Conservation (phyloP, 2,797 vertebrate genomes). For the Vespertilio murinus region DNA sequence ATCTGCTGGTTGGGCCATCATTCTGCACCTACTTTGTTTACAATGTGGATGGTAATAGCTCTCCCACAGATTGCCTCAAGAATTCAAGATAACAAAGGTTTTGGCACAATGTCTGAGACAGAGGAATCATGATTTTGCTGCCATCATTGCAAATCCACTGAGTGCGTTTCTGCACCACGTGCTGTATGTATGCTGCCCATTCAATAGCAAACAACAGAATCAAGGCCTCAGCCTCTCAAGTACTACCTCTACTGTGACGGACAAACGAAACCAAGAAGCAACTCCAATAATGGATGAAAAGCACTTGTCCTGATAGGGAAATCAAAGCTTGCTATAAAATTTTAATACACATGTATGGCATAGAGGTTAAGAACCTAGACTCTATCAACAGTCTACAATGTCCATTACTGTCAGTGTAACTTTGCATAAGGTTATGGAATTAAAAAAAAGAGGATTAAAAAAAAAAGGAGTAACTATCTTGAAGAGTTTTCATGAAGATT, state of each 20-base stretch:
- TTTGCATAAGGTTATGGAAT: neutral
- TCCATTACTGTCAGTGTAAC: neutral
- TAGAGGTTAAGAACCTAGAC: neutral
- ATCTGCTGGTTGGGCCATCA: neutral
- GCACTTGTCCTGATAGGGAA: neutral
- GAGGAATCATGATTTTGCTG: neutral
- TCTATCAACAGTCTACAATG: neutral
- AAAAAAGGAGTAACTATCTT: neutral
- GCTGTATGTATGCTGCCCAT: neutral
- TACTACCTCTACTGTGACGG: neutral
- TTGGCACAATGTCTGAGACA: neutral
- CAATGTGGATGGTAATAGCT: neutral
- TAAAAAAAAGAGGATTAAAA: too few relatives aligned
- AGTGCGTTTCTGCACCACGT: neutral
- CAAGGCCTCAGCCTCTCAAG: neutral
- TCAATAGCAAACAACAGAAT: neutral
- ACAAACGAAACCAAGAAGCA: neutral
- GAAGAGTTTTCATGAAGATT: neutral
- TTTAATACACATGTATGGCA: neutral
- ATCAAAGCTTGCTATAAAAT: neutral
- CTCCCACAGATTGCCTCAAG: neutral
- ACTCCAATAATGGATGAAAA: neutral
- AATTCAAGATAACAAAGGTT: neutral
- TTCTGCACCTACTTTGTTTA: neutral
- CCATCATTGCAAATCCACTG: neutral